phyloP scores from a whole-genome alignment of 2,888 invertebrate species.

The Melanostoma scalare region DNA sequence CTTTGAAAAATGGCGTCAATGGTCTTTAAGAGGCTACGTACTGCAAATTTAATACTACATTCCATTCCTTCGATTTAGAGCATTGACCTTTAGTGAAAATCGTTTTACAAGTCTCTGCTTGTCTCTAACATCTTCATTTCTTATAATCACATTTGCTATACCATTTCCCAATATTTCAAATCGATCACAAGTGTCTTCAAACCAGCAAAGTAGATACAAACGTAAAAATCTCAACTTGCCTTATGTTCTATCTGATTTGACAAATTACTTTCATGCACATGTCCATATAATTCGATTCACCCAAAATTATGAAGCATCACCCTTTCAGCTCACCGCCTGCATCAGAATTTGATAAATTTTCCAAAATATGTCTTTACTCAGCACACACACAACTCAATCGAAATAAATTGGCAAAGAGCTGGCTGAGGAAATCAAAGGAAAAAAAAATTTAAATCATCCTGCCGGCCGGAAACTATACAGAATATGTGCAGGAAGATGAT shows the following conservation, averaged over 20 bases:
- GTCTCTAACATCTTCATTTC: no score
- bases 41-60: no score
- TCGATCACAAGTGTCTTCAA: no score
- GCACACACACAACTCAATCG: conserved; percentile 52
- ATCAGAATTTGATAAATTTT: conserved; percentile 68
- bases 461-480: conserved; percentile 69
- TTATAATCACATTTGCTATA: no score
- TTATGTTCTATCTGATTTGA: conserved; percentile 34
- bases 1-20: no score
- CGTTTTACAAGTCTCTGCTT: no score
- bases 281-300: conserved; percentile 50
- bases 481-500: conserved; percentile 56
- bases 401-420: conserved; percentile 56
- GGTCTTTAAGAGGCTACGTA: no score
- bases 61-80: no score
- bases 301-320: conserved; percentile 33
- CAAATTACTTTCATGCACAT: conserved; percentile 62
- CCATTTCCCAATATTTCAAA: no score
- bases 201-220: neutral
- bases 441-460: conserved; percentile 41
- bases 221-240: conserved; percentile 20
- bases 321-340: conserved; percentile 56
- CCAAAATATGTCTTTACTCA: conserved; percentile 60
- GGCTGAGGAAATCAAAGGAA: neutral
- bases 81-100: no score